Base-by-base conservation (phyloP, 2,797 vertebrate genomes). In the Sandelia bainsii region DNA sequence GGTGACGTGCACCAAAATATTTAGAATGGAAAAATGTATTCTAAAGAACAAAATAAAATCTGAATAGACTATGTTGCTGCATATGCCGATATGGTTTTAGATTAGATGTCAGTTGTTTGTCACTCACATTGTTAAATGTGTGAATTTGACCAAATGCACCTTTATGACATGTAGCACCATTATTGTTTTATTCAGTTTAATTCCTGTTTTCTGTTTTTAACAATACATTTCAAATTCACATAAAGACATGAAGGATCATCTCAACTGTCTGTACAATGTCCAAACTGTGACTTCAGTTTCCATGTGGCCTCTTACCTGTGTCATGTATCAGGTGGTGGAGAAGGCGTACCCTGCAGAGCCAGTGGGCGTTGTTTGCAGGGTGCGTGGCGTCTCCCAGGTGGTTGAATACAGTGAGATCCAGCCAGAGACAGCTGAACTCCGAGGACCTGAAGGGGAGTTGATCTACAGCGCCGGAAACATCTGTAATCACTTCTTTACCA, bases 401-500 rank as follows among this genome's bases (percentile, higher is more conserved):
- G 96, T 98, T 65, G 98, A 99, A 87, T 99, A 99, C 93, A 99
- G 97, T 0, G 98, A 99, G 91, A 84, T 99, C 80, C 93, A 79
- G 56, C 88, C 46, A 0, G 94, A 97, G 84, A 95, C 86, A 0
- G 94, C 93, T 0, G 84, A 92, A 64, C 94, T 87, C 27, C 90
- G 69, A 1, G 84, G 80, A 1, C 78, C 95, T 0, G 88, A 68
- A 0, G 97, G 97, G 16, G 75, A 92, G 32, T 80, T 99, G 81
- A 58, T 95, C 8, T 97, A 94, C 91, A 91, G 77, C 0, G 87
- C 95, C 0, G 98, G 97, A 76, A 99, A 96, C 82, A 98, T 99
- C 91, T 99, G 98, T 91, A 99, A 96, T 80, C 98, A 99, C 75
- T 98, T 98, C 90, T 97, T 99, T 78, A 98, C 96, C 6, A 91